Conservation (phyloP, 2,888 invertebrate genomes). For the Choristoneura rosaceana region DNA sequence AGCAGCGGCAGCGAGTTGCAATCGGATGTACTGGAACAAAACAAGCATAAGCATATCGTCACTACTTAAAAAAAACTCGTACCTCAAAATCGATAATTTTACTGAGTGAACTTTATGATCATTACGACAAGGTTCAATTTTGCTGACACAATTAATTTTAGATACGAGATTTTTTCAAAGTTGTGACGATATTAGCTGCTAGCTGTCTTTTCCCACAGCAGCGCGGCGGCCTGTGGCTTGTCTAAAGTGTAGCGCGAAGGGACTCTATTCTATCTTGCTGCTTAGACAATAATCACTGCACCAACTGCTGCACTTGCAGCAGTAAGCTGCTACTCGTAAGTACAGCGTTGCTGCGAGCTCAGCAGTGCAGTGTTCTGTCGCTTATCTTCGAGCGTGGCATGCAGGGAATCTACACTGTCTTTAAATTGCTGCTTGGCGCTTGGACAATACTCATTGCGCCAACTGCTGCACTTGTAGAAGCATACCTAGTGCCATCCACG, state of each 20-base stretch:
- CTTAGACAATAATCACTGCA: constrained; percentile 72
- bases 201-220: too few relatives aligned
- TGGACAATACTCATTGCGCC: constrained; percentile 68
- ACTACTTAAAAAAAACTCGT: too few relatives aligned
- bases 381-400: constrained; percentile 78
- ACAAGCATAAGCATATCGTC: too few relatives aligned
- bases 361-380: constrained; percentile 68
- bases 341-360: constrained; percentile 57
- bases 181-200: too few relatives aligned
- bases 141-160: too few relatives aligned
- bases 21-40: constrained; percentile 85
- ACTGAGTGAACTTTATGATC: too few relatives aligned
- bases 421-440: constrained; percentile 88
- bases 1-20: constrained; percentile 91
- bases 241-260: constrained; percentile 74
- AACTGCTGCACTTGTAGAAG: constrained; percentile 65
- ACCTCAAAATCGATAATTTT: too few relatives aligned
- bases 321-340: constrained; percentile 59
- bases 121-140: too few relatives aligned
- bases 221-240: constrained; percentile 70
- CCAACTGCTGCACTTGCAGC: constrained; percentile 64
- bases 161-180: too few relatives aligned
- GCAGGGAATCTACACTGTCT: constrained; percentile 85
- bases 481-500: too few relatives aligned
- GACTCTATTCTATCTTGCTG: constrained; percentile 86